phyloP scores from a whole-genome alignment of 23 tunicate genomes.

The Oikopleura dioica region DNA sequence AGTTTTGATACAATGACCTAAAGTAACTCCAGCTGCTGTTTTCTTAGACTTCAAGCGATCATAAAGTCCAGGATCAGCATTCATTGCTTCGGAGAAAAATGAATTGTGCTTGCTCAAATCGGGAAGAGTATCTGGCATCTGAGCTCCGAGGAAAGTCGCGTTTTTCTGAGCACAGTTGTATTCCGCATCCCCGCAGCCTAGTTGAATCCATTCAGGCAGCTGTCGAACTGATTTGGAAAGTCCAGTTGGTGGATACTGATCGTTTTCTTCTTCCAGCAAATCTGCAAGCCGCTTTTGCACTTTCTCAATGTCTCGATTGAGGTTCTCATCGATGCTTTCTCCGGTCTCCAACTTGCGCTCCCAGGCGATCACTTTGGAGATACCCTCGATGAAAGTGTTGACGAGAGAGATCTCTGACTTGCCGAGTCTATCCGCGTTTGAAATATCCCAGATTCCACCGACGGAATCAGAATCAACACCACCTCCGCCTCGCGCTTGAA shows the following conservation, averaged over 20 bases:
- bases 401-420: conserved; percentile 17
- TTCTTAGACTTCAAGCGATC: conserved; percentile 28
- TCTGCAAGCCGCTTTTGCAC: too few relatives aligned
- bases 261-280: background rate
- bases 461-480: conserved; percentile 26
- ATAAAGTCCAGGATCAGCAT: conserved; percentile 11
- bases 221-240: background rate
- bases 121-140: background rate
- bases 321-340: background rate
- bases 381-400: conserved; percentile 13
- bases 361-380: background rate
- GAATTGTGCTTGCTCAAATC: background rate
- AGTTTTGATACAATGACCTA: conserved; percentile 73
- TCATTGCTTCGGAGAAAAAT: background rate
- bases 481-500: conserved; percentile 22
- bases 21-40: conserved; percentile 44
- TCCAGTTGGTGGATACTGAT: background rate
- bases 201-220: background rate
- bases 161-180: background rate
- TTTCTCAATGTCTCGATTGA: background rate
- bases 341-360: background rate
- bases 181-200: background rate
- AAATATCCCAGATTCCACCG: background rate
- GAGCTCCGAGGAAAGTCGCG: background rate
- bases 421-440: conserved; percentile 20